These are phyloP conservation scores for Etia nguti DNA, from an alignment of 2,113 vertebrate species.

Conservation along the genomic window DNA sequence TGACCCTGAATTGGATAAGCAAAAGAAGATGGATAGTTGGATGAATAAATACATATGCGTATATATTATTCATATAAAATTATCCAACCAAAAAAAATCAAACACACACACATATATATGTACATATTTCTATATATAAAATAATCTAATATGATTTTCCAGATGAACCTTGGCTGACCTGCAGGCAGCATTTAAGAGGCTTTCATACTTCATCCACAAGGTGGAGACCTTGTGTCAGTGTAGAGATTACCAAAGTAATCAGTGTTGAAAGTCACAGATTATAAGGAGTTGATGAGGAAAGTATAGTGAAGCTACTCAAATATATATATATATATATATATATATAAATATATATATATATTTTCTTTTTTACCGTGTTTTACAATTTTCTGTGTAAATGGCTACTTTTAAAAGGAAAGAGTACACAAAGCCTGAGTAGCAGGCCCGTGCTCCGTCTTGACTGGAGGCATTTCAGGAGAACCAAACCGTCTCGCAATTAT, in stretches of 20 bases:
- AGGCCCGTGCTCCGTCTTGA: constrained; percentile 44
- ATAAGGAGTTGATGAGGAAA: constrained; percentile 49
- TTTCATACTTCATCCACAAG: constrained; percentile 37
- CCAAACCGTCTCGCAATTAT: constrained; percentile 61
- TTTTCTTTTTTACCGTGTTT: constrained; percentile 12
- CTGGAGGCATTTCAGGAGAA: constrained; percentile 58
- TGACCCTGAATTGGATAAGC: neutral
- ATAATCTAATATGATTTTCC: neutral
- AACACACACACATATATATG: neutral
- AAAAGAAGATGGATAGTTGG: neutral
- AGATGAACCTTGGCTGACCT: neutral
- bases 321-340: neutral
- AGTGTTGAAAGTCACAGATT: constrained; percentile 21
- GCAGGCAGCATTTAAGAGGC: neutral
- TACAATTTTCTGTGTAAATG: constrained; percentile 54
- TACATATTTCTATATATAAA: neutral
- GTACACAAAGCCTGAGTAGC: constrained; percentile 48
- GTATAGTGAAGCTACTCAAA: constrained; percentile 42
- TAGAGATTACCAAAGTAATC: neutral
- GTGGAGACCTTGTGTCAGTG: constrained; percentile 54
- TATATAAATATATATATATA: neutral
- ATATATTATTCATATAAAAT: neutral
- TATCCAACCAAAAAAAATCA: no score
- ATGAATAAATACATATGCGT: neutral
- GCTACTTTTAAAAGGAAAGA: constrained; percentile 46